phyloP scores from a whole-genome alignment of 2,113 vertebrate genomes.

The Struthio camelus region DNA sequence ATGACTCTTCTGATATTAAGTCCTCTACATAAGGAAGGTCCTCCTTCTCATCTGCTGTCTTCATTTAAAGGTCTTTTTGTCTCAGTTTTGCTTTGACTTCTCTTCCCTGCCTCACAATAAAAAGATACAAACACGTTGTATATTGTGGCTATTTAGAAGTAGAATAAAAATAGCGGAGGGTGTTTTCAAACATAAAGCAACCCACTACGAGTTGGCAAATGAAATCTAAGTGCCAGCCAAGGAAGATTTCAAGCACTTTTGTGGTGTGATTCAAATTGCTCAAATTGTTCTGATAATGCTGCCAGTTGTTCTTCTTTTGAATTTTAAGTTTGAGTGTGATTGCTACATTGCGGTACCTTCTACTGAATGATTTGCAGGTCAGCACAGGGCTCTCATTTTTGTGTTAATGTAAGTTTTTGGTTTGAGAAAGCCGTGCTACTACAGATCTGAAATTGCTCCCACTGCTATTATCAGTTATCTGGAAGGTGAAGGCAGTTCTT shows the following conservation, averaged over 20 bases:
- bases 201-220: neutral
- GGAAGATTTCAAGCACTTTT: conserved; percentile 8
- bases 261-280: neutral
- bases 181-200: conserved; percentile 43
- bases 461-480: neutral
- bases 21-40: neutral
- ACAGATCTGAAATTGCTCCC: neutral
- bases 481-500: neutral
- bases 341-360: neutral
- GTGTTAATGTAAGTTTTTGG: neutral
- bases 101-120: neutral
- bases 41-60: neutral
- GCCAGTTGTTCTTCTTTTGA: neutral
- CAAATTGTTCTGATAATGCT: neutral
- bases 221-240: neutral
- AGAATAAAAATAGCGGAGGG: neutral
- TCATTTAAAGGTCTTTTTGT: neutral
- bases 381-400: neutral
- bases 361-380: neutral
- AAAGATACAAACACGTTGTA: neutral
- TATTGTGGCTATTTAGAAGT: neutral
- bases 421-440: neutral
- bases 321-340: neutral
- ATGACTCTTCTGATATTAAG: neutral
- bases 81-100: neutral